Evolutionary conservation across 2,888 invertebrate genomes (phyloP).

Genomic region (Protodeltote pygarga): DNA sequence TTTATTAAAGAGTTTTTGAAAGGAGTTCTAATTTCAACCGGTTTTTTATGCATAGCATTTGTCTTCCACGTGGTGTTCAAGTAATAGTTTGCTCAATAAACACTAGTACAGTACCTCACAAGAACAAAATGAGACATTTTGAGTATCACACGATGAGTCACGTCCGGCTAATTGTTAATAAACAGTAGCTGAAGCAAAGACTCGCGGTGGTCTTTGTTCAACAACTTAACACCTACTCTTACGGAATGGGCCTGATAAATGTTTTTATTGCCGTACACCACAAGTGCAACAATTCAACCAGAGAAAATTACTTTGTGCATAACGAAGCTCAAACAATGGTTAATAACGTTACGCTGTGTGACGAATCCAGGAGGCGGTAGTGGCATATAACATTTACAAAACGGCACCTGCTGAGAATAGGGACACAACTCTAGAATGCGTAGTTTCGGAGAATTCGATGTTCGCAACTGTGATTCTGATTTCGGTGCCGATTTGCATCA

Average conservation of each 20-base stretch:
- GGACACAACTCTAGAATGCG: constrained; percentile 16
- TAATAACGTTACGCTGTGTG: constrained; percentile 65
- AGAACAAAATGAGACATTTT: constrained; percentile 50
- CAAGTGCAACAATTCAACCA: constrained; percentile 73
- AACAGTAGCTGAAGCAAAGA: constrained; percentile 59
- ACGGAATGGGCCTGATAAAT: constrained; percentile 64
- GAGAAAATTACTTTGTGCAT: constrained; percentile 77
- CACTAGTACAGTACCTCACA: constrained; percentile 43
- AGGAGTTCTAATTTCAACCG: too few relatives aligned
- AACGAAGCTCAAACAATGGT: constrained; percentile 78
- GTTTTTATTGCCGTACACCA: constrained; percentile 69
- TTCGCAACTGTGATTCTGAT: not conserved
- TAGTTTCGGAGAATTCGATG: constrained; percentile 25
- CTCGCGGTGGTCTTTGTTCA: constrained; percentile 73
- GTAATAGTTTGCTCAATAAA: constrained; percentile 31
- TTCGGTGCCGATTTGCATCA: not conserved
- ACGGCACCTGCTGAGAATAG: constrained; percentile 46
- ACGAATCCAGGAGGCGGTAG: constrained; percentile 69
- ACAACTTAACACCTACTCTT: constrained; percentile 72
- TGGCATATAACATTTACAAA: constrained; percentile 47
- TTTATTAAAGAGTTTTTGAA: too few relatives aligned
- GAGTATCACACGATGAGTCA: constrained; percentile 52
- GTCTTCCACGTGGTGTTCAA: constrained; percentile 5
- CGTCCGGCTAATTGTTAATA: constrained; percentile 65
- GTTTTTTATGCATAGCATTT: too few relatives aligned